Base-by-base conservation (phyloP, 2,797 vertebrate species). In the Neosilurus mollespiculum region DNA sequence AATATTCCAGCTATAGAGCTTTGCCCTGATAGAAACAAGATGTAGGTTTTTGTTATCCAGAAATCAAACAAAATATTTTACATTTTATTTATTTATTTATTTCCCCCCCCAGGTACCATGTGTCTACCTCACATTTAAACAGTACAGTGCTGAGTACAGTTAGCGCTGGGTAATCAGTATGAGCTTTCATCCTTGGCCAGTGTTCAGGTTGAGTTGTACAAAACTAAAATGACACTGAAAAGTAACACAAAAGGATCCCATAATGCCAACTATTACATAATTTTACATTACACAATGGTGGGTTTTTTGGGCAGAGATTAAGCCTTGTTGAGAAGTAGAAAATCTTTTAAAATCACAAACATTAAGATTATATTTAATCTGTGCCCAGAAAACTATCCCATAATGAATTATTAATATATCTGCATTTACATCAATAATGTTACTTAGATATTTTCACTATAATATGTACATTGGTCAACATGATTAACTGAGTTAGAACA, bases 401-500 rank as follows among this genome's bases (percentile, higher is more conserved):
- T 67, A 85, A 30, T 82, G 59, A 72, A 54, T 65, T 65, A 81
- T 64, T 78, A 43, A 79, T 84, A 80, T 64, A 81, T 82, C 80
- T 85, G 81, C 69, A 73, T 79, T 85, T 67, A 85, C 76, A 82
- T 82, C 67, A 78, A 82, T 85, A 82, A 85, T 82, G 53, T 77
- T 53, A 71, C 75, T 78, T 85, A 82, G 56, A 85, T 82, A 81
- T 59, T 71, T 82, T 70, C 6, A 51, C 26, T 72, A 79, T 58
- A 77, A 49, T 78, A 85, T 71, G 69, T 82, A 82, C 75, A 82
- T 51, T 53, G n/a, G 59, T 79, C 65, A 79, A 72, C 56, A 34
- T 81, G 73, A 75, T 62, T 61, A 30, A 77, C 56, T 77, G 30
- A 61, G 75, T 61, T 77, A 80, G 73, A 64, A 84, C 78, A 80